Percentiles rank a stretch among this genome's conserved stretches.
These are phyloP conservation scores for Conus canariensis DNA, from an alignment of 2,888 invertebrate genomes.

Conservation along the genomic window DNA sequence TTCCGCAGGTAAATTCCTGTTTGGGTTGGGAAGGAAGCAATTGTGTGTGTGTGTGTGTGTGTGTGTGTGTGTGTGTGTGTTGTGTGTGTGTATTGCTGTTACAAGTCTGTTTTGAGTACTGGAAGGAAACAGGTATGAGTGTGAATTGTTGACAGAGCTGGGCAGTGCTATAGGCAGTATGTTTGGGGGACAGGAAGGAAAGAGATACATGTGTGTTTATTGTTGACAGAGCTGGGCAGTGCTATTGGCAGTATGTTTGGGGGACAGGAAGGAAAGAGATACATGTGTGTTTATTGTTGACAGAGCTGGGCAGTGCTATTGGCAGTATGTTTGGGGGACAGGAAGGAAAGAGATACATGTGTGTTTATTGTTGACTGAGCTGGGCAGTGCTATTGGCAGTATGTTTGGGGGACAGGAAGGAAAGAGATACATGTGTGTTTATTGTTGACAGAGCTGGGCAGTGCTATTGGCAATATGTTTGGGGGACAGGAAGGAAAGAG, in stretches of 20 bases:
- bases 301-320: not conserved
- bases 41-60: not conserved
- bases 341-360: not conserved
- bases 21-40: not conserved
- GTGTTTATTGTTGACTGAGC: not conserved
- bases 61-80: not conserved
- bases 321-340: not conserved
- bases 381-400: not conserved
- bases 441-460: not conserved
- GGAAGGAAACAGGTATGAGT: too few species aligned
- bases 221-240: too few species aligned
- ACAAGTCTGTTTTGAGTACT: too few species aligned
- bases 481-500: not conserved
- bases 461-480: not conserved
- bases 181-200: not conserved
- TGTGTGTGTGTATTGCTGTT: not conserved
- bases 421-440: too few species aligned
- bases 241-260: too few species aligned
- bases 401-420: not conserved
- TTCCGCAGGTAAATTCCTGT: too few species aligned
- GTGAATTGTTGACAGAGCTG: not conserved
- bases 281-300: too few species aligned
- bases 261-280: too few species aligned
- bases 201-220: not conserved
- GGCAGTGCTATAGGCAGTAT: not conserved